These are phyloP conservation scores for Drosophila sp. DNA, from an alignment of 1,140 invertebrate species.

Conservation along the genomic window DNA sequence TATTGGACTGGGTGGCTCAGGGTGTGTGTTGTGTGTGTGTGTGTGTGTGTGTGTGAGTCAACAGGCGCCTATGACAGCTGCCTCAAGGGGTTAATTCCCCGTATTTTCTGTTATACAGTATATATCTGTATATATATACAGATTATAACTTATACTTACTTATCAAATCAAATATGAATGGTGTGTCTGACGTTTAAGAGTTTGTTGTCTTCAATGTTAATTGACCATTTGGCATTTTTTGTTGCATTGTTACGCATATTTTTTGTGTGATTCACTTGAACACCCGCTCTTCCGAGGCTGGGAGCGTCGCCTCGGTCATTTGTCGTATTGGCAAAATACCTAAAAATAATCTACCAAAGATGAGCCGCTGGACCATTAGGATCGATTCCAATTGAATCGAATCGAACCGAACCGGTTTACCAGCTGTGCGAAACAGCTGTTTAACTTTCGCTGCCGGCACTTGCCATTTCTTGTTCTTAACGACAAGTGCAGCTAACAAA, in stretches of 20 bases:
- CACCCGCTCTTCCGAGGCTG: constrained; percentile 23
- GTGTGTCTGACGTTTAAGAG: constrained; percentile 13
- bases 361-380: constrained; percentile 10
- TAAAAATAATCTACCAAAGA: constrained; percentile 39
- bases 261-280: constrained; percentile 39
- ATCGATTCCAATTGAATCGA: no score
- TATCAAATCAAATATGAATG: constrained; percentile 34
- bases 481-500: constrained; percentile 52
- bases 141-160: no score
- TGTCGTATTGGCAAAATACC: constrained; percentile 10
- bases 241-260: constrained; percentile 18
- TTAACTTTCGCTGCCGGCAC: constrained; percentile 70
- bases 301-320: constrained; percentile 27
- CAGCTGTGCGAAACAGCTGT: constrained; percentile 63
- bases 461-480: constrained; percentile 65
- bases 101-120: constrained; percentile 14
- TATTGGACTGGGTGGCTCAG: constrained; percentile 4
- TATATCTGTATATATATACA: no score
- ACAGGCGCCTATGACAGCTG: constrained; percentile 1
- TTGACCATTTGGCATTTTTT: constrained; percentile 19
- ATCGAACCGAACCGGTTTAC: constrained; percentile 61
- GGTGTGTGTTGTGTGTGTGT: neutral
- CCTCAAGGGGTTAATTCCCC: constrained; percentile 28
- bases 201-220: constrained; percentile 34
- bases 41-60: constrained; percentile 9